Evolutionary conservation across 64 coral and sea anemone genomes (phyloP).

Genomic region (Actinia equina): DNA sequence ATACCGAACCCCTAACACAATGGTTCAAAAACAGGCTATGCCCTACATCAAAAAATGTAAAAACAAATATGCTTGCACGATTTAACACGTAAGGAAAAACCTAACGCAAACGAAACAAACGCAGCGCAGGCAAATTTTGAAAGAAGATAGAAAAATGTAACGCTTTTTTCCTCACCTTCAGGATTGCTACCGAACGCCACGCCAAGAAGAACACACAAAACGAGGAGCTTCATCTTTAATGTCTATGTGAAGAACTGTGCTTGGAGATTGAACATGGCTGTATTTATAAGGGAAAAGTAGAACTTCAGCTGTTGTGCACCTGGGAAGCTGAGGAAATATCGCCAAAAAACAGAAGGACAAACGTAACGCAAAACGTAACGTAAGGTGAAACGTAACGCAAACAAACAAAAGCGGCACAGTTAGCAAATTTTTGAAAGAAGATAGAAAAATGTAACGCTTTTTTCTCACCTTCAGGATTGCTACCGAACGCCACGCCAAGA

Average conservation of each 20-base stretch:
- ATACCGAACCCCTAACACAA: too few species aligned
- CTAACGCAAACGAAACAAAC: neutral
- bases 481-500: neutral
- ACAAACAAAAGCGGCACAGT: too few species aligned
- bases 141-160: neutral
- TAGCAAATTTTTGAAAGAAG: too few species aligned
- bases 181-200: neutral
- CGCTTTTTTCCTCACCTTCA: neutral
- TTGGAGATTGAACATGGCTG: neutral
- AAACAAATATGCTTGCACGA: neutral
- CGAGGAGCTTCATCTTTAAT: neutral
- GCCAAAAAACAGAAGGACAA: neutral
- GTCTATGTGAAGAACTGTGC: neutral
- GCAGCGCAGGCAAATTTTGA: too few species aligned
- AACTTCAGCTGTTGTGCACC: neutral
- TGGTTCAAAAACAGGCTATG: too few species aligned
- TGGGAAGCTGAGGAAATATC: neutral
- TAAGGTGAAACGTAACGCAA: too few species aligned
- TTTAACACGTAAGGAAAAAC: too few species aligned
- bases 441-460: neutral
- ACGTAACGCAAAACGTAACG: too few species aligned
- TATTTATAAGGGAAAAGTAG: neutral
- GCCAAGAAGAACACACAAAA: neutral
- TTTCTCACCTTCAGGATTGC: neutral
- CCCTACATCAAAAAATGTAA: too few species aligned